Conservation (phyloP, 2,888 invertebrate genomes). For the Neoascia interrupta region DNA sequence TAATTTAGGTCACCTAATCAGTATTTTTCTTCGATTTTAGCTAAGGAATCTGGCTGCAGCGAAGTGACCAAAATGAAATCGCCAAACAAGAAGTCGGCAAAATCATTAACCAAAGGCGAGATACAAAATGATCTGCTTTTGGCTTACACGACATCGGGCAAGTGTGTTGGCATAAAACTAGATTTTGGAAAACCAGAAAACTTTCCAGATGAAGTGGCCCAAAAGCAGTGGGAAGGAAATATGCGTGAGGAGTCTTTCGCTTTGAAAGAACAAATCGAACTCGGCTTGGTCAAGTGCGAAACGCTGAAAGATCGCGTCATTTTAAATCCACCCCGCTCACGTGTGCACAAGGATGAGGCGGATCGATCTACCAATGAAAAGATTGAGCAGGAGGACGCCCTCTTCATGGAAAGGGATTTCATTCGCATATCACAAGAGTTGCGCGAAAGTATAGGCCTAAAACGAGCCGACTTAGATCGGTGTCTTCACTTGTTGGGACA, state of each 20-base stretch:
- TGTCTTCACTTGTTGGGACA: slow-evolving; percentile 86
- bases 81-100: slow-evolving; percentile 36
- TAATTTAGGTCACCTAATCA: background rate
- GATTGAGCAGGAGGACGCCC: slow-evolving; percentile 76
- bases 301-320: slow-evolving; percentile 83
- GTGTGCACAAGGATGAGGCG: slow-evolving; percentile 75
- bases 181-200: slow-evolving; percentile 82
- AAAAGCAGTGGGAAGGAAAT: slow-evolving; percentile 84
- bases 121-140: slow-evolving; percentile 81
- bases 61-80: slow-evolving; percentile 30
- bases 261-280: slow-evolving; percentile 83
- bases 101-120: slow-evolving; percentile 17
- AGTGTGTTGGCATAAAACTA: slow-evolving; percentile 85
- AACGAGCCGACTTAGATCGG: slow-evolving; percentile 85
- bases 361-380: slow-evolving; percentile 76
- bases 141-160: slow-evolving; percentile 83
- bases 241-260: slow-evolving; percentile 83
- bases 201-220: slow-evolving; percentile 83
- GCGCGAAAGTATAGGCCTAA: slow-evolving; percentile 77
- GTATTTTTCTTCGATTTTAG: slow-evolving; percentile 19
- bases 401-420: slow-evolving; percentile 76
- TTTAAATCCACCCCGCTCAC: slow-evolving; percentile 80
- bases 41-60: slow-evolving; percentile 26
- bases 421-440: slow-evolving; percentile 76
- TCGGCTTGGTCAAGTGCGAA: slow-evolving; percentile 82